Evolutionary conservation across 1,140 invertebrate species (phyloP), one percentile per base, ranked within the genome.

Genomic region (Drosophila willistoni): DNA sequence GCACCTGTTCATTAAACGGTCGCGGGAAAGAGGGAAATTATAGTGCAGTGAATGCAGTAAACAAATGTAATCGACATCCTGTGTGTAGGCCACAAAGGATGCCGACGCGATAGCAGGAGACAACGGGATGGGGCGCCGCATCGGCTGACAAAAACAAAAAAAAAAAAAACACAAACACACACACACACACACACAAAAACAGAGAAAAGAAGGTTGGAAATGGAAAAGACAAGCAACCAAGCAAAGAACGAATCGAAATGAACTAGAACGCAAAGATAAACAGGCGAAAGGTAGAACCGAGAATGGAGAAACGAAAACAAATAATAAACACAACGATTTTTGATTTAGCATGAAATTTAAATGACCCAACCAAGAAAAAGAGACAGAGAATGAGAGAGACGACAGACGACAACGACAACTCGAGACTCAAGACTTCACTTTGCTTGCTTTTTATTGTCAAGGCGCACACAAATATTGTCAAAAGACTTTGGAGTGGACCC

Each of bases 261-360:
- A 89, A 83, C 84, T 77, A 77, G 81, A 82, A 76, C 67, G 67
- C 57, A 56, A 69, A 77, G 55, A 63, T 68, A 83, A 79, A 71
- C 66, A 75, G 77, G 76, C 36, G 69, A 76, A 39, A 68, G 55
- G 22, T 19, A 59, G 55, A 33, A 33, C 25, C 25, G 29, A 57
- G 57, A 57, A 65, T 56, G 69, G 86, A 86, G 73, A 83, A 59
- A 66, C 60, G 69, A 85, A 87, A 79, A 83, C 82, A 86, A 86
- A 86, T 86, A 86, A 83, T 86, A 86, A 87, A 86, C 83, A 83
- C 84, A 83, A 77, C 79, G 71, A 83, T 87, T 87, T 87, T 87
- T 87, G 83, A 87, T 87, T 87, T 87, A 87, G 61, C 83, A 89
- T 87, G 83, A 87, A 87, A 87, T 87, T 87, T 87, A 83, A 87